Conservation (phyloP, 2,888 invertebrate genomes). For the Mamestra brassicae region DNA sequence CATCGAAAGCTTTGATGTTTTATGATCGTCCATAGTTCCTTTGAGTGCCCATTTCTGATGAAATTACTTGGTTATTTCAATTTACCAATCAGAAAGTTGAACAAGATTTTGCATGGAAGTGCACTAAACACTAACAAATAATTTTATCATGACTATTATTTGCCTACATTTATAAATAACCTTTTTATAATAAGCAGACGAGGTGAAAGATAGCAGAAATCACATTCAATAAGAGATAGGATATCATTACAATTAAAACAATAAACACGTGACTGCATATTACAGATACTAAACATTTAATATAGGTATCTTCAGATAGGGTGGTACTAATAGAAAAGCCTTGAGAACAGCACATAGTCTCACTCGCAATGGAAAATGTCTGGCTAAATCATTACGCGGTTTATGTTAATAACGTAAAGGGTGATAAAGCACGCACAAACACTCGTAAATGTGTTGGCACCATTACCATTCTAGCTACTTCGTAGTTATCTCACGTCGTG, state of each 20-base stretch:
- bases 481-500: constrained; percentile 75
- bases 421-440: constrained; percentile 86
- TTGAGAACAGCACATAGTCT: constrained; percentile 69
- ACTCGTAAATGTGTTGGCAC: constrained; percentile 78
- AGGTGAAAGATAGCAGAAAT: constrained; percentile 41
- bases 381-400: constrained; percentile 77
- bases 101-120: neutral
- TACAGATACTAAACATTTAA: constrained; percentile 37
- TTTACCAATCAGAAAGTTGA: constrained; percentile 13
- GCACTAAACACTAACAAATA: neutral
- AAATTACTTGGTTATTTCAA: constrained; percentile 41
- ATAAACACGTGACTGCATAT: constrained; percentile 56
- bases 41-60: constrained; percentile 61
- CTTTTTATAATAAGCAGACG: constrained; percentile 41
- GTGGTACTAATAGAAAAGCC: constrained; percentile 65
- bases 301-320: constrained; percentile 47
- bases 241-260: constrained; percentile 50
- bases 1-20: constrained; percentile 75
- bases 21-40: constrained; percentile 67
- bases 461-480: constrained; percentile 69
- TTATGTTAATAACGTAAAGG: constrained; percentile 77
- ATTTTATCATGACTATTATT: constrained; percentile 12
- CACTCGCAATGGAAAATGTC: constrained; percentile 72
- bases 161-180: constrained; percentile 39
- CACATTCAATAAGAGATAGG: constrained; percentile 38